Base-by-base conservation (phyloP, 2,888 invertebrate species). In the Hecatera dysodea region DNA sequence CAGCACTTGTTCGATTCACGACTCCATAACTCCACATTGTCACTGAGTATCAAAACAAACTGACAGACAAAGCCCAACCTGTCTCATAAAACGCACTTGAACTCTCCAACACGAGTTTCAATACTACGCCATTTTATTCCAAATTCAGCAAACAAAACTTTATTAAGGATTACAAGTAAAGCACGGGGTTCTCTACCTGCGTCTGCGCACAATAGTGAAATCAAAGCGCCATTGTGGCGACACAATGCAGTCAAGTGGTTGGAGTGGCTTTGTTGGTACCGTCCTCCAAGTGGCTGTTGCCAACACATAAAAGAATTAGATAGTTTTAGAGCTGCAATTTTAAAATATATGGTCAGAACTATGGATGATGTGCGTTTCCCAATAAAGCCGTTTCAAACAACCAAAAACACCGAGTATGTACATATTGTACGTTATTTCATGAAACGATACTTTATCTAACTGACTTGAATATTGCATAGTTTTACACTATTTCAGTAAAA, bases 211-310 rank as follows among this genome's bases (percentile, higher is more conserved):
- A 85, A 85, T 85, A 75, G 84, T 77, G 83, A 82, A 85, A 85
- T 85, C 84, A 85, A 82, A 85, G 74, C 66, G 24, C 84, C 68
- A 80, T 85, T 85, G 84, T 85, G 69, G 57, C 29, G 44, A 61
- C 63, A 84, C 82, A 85, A 85, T 83, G 64, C 70, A 73, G 82
- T 85, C 84, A 85, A 85, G 84, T 85, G 86, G 74, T 80, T 78
- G 71, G 70, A 67, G 78, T 50, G 72, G 62, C 76, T 81, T 83
- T 83, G 81, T 83, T 68, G 46, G 68, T 39, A 67, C 73, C 79
- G 77, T 64, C 66, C 73, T 60, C 78, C 56, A 62, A 65, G 64
- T 55, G 69, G 59, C 72, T 73, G 79, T 76, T 70, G 71, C 72
- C 61, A 64, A 55, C 59, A 61, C 57, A 60, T 57, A 73, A 55